These are phyloP conservation scores for Fregetta grallaria DNA, from an alignment of 2,113 vertebrate genomes.

Conservation along the genomic window DNA sequence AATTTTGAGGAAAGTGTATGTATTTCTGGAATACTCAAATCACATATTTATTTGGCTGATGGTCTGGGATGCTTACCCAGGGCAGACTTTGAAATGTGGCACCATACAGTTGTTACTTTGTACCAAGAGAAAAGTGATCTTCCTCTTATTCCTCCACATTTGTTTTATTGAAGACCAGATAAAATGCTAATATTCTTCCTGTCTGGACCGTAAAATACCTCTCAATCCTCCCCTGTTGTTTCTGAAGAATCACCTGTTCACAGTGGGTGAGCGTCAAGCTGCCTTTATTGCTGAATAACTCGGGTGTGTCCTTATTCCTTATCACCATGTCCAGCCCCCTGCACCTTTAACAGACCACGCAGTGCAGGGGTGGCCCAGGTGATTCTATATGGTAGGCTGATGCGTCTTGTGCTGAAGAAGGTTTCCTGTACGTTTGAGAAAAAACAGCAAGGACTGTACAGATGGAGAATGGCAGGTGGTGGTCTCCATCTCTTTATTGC, in stretches of 20 bases:
- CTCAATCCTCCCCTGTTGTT: accelerated
- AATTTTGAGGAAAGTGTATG: not conserved
- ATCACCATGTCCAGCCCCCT: not conserved
- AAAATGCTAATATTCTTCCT: not conserved
- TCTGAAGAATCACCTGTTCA: not conserved
- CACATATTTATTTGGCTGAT: not conserved
- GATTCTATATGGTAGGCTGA: not conserved
- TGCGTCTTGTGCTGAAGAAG: not conserved
- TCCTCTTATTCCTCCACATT: not conserved
- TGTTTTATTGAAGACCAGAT: not conserved
- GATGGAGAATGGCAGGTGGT: not conserved
- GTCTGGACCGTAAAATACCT: not conserved
- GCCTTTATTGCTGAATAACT: not conserved
- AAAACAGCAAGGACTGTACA: not conserved
- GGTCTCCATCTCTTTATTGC: not conserved
- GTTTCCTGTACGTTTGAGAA: not conserved
- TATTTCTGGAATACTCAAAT: not conserved
- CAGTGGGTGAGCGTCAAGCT: not conserved
- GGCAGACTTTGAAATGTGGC: not conserved
- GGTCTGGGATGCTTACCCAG: not conserved
- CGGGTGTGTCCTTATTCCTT: not conserved
- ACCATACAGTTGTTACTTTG: not conserved
- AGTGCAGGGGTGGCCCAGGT: not conserved
- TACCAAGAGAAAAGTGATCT: not conserved
- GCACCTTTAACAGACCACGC: not conserved